Conservation (phyloP, 2,888 invertebrate species). For the Cosmia pyralina region DNA sequence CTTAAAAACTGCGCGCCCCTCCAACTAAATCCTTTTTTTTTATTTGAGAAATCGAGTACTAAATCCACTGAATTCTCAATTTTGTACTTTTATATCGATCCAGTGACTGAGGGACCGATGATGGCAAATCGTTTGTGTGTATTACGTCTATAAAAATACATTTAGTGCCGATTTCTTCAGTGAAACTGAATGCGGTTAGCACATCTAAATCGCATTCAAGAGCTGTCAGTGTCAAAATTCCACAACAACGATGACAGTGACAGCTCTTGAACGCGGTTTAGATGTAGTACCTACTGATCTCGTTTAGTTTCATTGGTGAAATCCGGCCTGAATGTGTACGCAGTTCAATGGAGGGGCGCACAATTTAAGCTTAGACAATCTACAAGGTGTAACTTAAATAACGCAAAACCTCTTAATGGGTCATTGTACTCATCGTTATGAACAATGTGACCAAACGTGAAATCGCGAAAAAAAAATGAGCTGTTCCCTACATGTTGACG, state of each 20-base stretch:
- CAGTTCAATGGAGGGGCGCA: conserved; percentile 20
- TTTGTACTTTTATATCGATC: neutral
- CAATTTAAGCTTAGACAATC: neutral
- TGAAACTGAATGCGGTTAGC: neutral
- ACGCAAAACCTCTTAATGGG: too few relatives aligned
- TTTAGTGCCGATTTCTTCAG: neutral
- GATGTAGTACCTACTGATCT: neutral
- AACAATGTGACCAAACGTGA: too few relatives aligned
- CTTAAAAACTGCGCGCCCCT: neutral
- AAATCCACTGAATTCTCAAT: neutral
- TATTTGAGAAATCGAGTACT: too few relatives aligned
- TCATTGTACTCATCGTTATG: too few relatives aligned
- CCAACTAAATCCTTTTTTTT: neutral
- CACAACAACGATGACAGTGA: neutral
- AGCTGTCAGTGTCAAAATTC: neutral
- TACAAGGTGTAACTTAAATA: neutral
- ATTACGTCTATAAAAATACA: too few relatives aligned
- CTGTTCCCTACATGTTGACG: too few relatives aligned
- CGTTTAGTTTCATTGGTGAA: neutral
- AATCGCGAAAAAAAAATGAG: too few relatives aligned
- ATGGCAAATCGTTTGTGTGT: neutral
- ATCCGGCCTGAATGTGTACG: neutral
- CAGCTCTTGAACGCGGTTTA: neutral
- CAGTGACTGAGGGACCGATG: neutral
- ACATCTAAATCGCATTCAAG: neutral